Base-by-base conservation (phyloP, 1,140 invertebrate species). In the Nasonia giraulti region DNA sequence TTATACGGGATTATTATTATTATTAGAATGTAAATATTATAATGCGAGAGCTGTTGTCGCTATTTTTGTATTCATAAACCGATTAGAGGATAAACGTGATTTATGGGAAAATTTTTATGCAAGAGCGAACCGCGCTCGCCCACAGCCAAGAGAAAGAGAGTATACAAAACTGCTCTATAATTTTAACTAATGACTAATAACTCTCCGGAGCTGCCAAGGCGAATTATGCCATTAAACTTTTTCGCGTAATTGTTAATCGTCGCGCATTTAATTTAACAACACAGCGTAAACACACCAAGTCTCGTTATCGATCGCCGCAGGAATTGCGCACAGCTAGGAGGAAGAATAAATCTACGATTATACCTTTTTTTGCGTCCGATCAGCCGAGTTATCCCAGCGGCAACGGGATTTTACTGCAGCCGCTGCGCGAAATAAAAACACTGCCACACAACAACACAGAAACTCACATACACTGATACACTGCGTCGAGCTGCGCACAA, bases 131-230 rank as follows among this genome's bases (percentile, higher is more conserved):
- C 27, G 27, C 27, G 27, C 20, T 62, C 6, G 4, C 20, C 17
- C 7, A n/a, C 17, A 55, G 11, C 50, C 12, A 20, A n/a, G 17
- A 62, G 55, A 62, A 27, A 27, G 27, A 27, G 27, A 20, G 27
- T 27, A 27, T 27, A 27, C 55, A n/a, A 20, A 44, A n/a, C 55
- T 62, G 55, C 55, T 62, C 55, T 62, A 62, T 62, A 62, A 62
- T 62, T 62, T 62, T 62, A 62, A 62, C 55, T 62, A 62, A 62
- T 62, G 55, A 62, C 55, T 62, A 62, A 62, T 62, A 62, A n/a
- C 55, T 62, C 55, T 62, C 55, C 4, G 40, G 40, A 8, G 17
- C 27, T 27, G 4, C 55, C 55, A 20, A 62, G 20, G 55, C 55
- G n/a, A 62, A 62, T 62, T 62, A 14, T 62, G 17, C 55, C 55